Evolutionary conservation across 2,797 vertebrate species (phyloP), one percentile per base, ranked within the genome.

Genomic region (Cynopterus sphinx): DNA sequence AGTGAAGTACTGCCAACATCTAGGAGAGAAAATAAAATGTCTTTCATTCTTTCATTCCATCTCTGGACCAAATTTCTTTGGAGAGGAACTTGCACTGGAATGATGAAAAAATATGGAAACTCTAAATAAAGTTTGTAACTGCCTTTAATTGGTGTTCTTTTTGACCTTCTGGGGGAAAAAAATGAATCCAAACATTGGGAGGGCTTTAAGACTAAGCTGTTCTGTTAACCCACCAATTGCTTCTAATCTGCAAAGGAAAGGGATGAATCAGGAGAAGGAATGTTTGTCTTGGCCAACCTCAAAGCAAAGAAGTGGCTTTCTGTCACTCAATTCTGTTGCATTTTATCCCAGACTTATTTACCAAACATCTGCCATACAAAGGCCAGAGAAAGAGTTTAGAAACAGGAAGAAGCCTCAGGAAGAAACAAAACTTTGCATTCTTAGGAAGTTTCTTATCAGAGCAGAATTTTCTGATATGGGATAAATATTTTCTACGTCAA

Each of bases 21-120:
- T 41, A 70, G n/a, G 57, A 82, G 46, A 93, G 73, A 90, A 96
- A 97, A 97, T 87, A 94, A 96, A 95, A 96, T 96, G 79, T 84
- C 92, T 93, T 61, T 95, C 91, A 95, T 96, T 82, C 81, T 87
- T 97, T 89, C 95, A 78, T 96, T 97, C 83, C 53, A 63, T 91
- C 71, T 90, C 71, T 63, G 88, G 71, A 94, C 74, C 46, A 19
- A 41, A 65, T 82, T 93, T 83, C 77, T 87, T 81, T 55, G 77
- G 87, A 85, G 70, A 91, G 49, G 39, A 67, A 63, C 16, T 90
- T 87, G 90, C 91, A 51, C 53, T 95, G 95, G 90, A 95, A 95
- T 75, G 83, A 57, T 39, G 19, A 53, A 93, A 85, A 97, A 96
- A 85, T 92, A 74, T 51, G 87, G 78, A 39, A 94, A 95, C 16